These are phyloP conservation scores for Phragmatobia fuliginosa DNA, from an alignment of 2,888 invertebrate species.

Conservation along the genomic window DNA sequence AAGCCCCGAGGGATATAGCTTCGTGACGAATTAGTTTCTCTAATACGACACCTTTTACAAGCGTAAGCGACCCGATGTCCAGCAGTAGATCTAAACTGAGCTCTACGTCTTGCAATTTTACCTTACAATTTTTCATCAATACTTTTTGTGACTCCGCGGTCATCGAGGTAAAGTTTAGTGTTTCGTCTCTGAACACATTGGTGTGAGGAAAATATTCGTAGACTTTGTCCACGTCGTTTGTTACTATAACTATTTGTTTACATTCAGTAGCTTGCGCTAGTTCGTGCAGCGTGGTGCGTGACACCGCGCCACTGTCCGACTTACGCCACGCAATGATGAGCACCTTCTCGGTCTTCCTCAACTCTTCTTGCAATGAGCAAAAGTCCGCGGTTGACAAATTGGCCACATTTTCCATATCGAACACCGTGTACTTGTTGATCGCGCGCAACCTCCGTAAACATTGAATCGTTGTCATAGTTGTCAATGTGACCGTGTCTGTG, in stretches of 20 bases:
- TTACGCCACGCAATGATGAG: not conserved
- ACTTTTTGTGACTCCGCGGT: not conserved
- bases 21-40: not conserved
- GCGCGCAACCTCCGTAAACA: not conserved
- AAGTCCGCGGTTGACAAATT: not conserved
- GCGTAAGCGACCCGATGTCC: not conserved
- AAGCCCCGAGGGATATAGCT: not conserved
- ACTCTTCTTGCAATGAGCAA: slow-evolving; percentile 1
- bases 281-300: not conserved
- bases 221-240: not conserved
- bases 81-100: not conserved
- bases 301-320: not conserved
- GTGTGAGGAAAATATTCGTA: not conserved
- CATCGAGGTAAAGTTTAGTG: not conserved
- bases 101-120: not conserved
- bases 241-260: not conserved
- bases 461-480: not conserved
- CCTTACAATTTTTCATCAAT: not conserved
- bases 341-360: not conserved
- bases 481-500: not conserved
- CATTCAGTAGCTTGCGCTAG: not conserved
- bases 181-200: not conserved
- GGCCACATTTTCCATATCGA: not conserved
- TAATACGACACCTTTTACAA: not conserved
- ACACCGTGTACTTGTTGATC: not conserved